These are phyloP conservation scores for Ectemnius cavifrons DNA, from an alignment of 2,888 invertebrate genomes.

Conservation along the genomic window DNA sequence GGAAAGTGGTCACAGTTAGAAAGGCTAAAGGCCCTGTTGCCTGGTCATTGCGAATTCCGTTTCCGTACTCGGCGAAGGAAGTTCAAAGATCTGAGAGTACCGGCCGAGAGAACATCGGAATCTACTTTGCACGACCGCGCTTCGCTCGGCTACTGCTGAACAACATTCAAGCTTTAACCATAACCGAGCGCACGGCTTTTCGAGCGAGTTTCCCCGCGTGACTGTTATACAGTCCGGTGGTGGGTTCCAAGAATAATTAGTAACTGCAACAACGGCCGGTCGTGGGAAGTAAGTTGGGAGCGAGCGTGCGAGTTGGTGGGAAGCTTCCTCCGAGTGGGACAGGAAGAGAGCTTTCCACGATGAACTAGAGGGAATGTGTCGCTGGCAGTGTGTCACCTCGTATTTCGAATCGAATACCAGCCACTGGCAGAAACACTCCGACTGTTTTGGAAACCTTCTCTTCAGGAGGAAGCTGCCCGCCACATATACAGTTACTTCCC, in stretches of 20 bases:
- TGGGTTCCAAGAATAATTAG: conserved; percentile 60
- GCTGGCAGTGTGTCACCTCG: conserved; percentile 16
- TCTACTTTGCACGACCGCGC: conserved; percentile 10
- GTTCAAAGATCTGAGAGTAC: conserved; percentile 3
- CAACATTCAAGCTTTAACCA: conserved; percentile 22
- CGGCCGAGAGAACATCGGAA: not conserved
- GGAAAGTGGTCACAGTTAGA: not conserved
- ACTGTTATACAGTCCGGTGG: conserved; percentile 21
- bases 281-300: conserved; percentile 33
- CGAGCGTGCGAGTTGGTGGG: not conserved
- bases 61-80: not conserved
- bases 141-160: not conserved
- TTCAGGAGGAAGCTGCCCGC: no score
- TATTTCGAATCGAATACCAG: conserved; percentile 19
- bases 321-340: conserved; percentile 11
- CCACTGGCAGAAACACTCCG: no score
- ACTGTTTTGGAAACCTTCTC: no score
- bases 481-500: no score
- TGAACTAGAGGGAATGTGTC: conserved; percentile 28
- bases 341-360: conserved; percentile 11
- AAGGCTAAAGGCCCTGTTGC: not conserved
- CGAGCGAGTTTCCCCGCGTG: conserved; percentile 23
- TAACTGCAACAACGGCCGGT: conserved; percentile 38
- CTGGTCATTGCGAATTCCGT: not conserved
- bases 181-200: conserved; percentile 43